These are phyloP conservation scores for Stegostoma tigrinum DNA, from an alignment of 2,113 vertebrate species.

Conservation along the genomic window DNA sequence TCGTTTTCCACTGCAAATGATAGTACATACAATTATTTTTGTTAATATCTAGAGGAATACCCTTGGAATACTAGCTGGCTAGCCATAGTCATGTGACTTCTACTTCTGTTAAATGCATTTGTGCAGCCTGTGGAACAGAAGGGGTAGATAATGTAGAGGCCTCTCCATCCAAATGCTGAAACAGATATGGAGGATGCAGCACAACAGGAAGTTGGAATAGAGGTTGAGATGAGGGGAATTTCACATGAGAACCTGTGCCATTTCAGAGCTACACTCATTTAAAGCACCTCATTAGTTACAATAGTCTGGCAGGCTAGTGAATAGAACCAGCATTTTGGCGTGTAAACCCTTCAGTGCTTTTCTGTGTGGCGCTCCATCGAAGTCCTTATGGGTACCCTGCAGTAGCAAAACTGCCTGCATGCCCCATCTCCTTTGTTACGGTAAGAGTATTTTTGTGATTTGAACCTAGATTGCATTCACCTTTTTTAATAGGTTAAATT, in stretches of 20 bases:
- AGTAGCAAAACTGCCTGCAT: neutral
- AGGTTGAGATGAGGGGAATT: neutral
- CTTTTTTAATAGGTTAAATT: neutral
- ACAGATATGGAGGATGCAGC: neutral
- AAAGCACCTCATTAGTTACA: neutral
- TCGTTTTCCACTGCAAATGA: too few species aligned
- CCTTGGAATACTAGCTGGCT: too few species aligned
- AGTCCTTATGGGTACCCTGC: neutral
- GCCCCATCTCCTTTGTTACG: neutral
- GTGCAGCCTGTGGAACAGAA: neutral
- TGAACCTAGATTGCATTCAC: neutral
- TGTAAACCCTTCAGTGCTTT: neutral
- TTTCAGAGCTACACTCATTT: neutral
- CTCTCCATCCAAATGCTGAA: neutral
- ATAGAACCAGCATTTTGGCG: neutral
- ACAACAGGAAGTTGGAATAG: neutral
- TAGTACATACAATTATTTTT: too few species aligned
- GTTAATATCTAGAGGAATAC: too few species aligned
- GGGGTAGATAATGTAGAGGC: neutral
- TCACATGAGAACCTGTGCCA: neutral
- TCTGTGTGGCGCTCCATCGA: too few species aligned
- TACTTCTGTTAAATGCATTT: too few species aligned
- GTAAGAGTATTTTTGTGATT: neutral
- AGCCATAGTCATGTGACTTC: too few species aligned
- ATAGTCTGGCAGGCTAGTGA: neutral